phyloP scores from a whole-genome alignment of 1,140 invertebrate genomes.

The Cydia fagiglandana region DNA sequence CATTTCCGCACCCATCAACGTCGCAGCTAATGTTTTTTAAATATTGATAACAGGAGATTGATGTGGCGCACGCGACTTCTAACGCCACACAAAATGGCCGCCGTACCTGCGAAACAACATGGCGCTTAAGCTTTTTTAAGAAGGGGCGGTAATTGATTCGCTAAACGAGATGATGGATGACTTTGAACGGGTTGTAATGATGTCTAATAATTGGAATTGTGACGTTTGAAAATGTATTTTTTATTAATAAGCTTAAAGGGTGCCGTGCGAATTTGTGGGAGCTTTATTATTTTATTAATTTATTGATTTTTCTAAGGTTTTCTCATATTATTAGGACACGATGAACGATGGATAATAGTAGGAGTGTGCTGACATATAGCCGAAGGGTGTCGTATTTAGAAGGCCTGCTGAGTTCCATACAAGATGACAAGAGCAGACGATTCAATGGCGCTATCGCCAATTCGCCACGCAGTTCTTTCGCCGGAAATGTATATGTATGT shows the following conservation, averaged over 20 bases:
- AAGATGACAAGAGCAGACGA: too few relatives aligned
- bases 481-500: too few relatives aligned
- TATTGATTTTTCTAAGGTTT: too few relatives aligned
- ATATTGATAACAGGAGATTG: conserved; percentile 75
- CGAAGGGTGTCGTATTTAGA: too few relatives aligned
- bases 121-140: background rate
- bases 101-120: background rate
- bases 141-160: conserved; percentile 10
- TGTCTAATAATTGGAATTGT: conserved; percentile 8
- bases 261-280: conserved; percentile 45
- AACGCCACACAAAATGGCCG: background rate
- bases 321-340: too few relatives aligned
- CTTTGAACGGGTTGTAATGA: conserved; percentile 9
- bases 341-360: too few relatives aligned
- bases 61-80: conserved; percentile 62
- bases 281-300: conserved; percentile 38
- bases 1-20: conserved; percentile 45
- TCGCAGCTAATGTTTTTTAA: conserved; percentile 54
- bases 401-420: too few relatives aligned
- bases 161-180: conserved; percentile 62
- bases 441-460: too few relatives aligned
- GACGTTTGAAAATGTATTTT: conserved; percentile 6
- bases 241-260: conserved; percentile 6
- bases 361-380: too few relatives aligned
- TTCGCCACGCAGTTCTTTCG: too few relatives aligned